Percentiles rank a stretch among this genome's conserved stretches.
These are phyloP conservation scores for Huso huso DNA, from an alignment of 2,797 vertebrate genomes.

Conservation along the genomic window DNA sequence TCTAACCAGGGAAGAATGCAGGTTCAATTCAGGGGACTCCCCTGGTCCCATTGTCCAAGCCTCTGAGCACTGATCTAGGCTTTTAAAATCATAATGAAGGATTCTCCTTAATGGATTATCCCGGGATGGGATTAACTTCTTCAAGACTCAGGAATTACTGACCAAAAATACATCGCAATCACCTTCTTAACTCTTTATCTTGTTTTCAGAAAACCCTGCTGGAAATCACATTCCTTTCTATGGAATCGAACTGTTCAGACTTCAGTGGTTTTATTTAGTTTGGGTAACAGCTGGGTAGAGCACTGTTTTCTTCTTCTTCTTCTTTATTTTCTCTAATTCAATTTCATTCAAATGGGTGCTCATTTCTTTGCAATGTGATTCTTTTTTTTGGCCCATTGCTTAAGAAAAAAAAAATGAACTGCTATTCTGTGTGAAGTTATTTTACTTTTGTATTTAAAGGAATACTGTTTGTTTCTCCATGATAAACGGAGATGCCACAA, in stretches of 20 bases:
- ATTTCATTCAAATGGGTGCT: too few relatives aligned
- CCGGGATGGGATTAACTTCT: conserved; percentile 79
- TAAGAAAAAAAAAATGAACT: too few relatives aligned
- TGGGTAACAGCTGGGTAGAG: background rate
- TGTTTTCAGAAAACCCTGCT: conserved; percentile 79
- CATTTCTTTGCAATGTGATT: too few relatives aligned
- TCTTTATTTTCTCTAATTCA: too few relatives aligned
- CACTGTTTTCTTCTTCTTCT: too few relatives aligned
- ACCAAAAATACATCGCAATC: conserved; percentile 77
- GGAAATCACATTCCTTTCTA: conserved; percentile 75
- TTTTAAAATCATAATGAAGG: conserved; percentile 84
- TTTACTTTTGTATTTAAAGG: background rate
- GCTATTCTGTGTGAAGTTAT: background rate
- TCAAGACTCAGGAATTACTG: conserved; percentile 58
- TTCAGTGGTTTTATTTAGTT: conserved; percentile 20
- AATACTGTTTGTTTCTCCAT: background rate
- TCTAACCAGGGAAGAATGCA: conserved; percentile 76
- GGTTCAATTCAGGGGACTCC: conserved; percentile 59
- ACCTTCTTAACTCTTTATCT: conserved; percentile 75
- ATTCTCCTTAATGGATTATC: conserved; percentile 80
- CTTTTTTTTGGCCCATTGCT: too few relatives aligned
- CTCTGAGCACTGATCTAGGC: conserved; percentile 65
- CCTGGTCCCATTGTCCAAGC: conserved; percentile 64
- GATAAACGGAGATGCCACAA: background rate
- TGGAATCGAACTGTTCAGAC: conserved; percentile 15